A percentile compares a stretch with the other conserved stretches of the same genome.
phyloP scores from a whole-genome alignment of 2,888 invertebrate genomes.

The Scaptomyza tumidula region DNA sequence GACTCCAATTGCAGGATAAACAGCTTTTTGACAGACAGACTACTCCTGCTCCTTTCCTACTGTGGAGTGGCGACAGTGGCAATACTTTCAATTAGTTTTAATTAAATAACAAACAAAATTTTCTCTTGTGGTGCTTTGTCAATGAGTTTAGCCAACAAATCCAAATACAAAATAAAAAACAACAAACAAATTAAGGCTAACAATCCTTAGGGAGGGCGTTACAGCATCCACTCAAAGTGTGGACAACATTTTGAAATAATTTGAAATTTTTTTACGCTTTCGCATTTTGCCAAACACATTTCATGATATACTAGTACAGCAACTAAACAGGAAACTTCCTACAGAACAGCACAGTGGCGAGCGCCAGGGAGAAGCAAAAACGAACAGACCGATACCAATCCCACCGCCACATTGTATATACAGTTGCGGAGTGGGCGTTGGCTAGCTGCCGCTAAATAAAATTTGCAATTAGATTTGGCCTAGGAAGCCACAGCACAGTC shows the following conservation, averaged over 20 bases:
- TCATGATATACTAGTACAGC: slow-evolving; percentile 63
- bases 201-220: slow-evolving; percentile 20
- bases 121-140: slow-evolving; percentile 52
- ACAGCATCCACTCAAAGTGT: slow-evolving; percentile 43
- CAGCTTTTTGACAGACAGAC: slow-evolving; percentile 23
- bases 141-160: slow-evolving; percentile 63
- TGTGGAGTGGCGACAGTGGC: slow-evolving; percentile 8
- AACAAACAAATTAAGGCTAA: slow-evolving; percentile 63
- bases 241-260: slow-evolving; percentile 61
- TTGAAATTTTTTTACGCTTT: slow-evolving; percentile 40
- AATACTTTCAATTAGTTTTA: slow-evolving; percentile 75
- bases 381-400: slow-evolving; percentile 28
- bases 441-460: slow-evolving; percentile 62
- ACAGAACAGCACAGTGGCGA: neutral
- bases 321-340: slow-evolving; percentile 46
- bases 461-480: slow-evolving; percentile 76
- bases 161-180: slow-evolving; percentile 55
- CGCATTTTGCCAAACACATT: slow-evolving; percentile 57
- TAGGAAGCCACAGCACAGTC: slow-evolving; percentile 64
- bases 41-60: neutral
- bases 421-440: slow-evolving; percentile 40
- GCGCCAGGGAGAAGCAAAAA: slow-evolving; percentile 21
- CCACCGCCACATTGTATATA: slow-evolving; percentile 46
- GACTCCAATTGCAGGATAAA: slow-evolving; percentile 67
- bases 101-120: slow-evolving; percentile 72